Percentiles rank a stretch among this genome's conserved stretches.
Conservation (phyloP, 2,113 vertebrate species). For the Perca schrenkii region DNA sequence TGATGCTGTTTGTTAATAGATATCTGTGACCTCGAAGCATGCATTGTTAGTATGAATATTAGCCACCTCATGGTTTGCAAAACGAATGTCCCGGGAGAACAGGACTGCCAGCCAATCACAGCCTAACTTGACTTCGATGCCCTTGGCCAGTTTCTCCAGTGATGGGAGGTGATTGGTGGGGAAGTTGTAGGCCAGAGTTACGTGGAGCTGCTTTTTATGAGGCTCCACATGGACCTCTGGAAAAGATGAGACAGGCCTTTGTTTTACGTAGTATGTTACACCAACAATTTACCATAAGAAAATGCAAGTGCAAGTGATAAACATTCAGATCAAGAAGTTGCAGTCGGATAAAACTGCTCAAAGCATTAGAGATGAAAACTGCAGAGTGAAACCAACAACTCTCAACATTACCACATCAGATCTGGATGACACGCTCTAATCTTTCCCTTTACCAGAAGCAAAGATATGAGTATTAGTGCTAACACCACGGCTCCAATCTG, state of each 20-base stretch:
- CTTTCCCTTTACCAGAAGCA: background rate
- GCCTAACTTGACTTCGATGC: conserved; percentile 88
- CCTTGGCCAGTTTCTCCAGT: conserved; percentile 92
- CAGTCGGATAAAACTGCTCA: background rate
- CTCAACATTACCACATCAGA: conserved; percentile 10
- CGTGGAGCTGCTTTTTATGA: conserved; percentile 96
- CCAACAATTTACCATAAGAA: background rate
- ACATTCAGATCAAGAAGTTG: background rate
- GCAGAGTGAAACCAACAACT: background rate
- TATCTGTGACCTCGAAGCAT: background rate
- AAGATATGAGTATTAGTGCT: conserved; percentile 21
- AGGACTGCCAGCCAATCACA: conserved; percentile 94
- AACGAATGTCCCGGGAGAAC: conserved; percentile 95
- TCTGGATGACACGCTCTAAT: conserved; percentile 18
- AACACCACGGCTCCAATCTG: conserved; percentile 38
- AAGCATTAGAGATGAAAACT: background rate
- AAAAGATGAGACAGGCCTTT: background rate
- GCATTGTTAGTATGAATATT: background rate
- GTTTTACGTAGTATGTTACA: background rate
- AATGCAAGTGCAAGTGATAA: background rate
- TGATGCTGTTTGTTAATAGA: background rate
- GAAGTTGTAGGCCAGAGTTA: conserved; percentile 97
- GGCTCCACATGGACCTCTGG: conserved; percentile 94
- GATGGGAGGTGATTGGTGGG: conserved; percentile 90
- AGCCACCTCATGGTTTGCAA: conserved; percentile 94